A percentile compares a stretch with the other conserved stretches of the same genome.
These are phyloP conservation scores for Lethrus apterus DNA, from an alignment of 1,140 invertebrate genomes.

Conservation along the genomic window DNA sequence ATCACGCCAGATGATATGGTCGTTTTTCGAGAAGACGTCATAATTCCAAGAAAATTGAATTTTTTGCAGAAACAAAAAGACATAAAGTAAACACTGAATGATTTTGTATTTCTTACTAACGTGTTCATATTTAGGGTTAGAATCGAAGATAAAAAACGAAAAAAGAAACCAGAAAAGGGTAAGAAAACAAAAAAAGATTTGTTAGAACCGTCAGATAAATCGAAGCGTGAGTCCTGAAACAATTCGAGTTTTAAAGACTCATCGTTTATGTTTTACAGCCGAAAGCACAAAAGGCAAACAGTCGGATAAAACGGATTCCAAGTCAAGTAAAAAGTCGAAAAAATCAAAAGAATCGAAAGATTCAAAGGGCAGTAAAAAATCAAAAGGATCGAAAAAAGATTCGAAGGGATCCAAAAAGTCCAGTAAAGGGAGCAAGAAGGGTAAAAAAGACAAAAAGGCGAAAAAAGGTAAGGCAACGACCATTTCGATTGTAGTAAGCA, in stretches of 20 bases:
- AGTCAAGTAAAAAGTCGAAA: not conserved
- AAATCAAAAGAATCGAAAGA: not conserved
- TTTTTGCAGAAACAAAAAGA: not conserved
- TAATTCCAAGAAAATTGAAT: conserved; percentile 7
- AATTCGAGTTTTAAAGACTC: too few species aligned
- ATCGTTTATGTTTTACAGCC: too few species aligned
- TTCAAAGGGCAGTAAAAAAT: conserved; percentile 9
- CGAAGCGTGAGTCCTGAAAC: too few species aligned
- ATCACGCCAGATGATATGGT: not conserved
- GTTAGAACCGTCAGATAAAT: too few species aligned
- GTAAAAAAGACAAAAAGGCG: conserved; percentile 10
- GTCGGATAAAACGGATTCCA: not conserved
- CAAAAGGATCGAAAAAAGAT: conserved; percentile 7
- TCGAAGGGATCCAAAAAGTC: conserved; percentile 7
- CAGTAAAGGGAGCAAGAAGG: conserved; percentile 12
- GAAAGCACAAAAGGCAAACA: not conserved
- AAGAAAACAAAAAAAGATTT: too few species aligned
- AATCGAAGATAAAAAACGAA: too few species aligned
- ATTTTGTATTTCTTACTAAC: too few species aligned
- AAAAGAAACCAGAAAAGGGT: too few species aligned
- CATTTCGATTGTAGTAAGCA: too few species aligned
- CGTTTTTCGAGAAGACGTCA: not conserved
- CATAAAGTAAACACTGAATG: conserved; percentile 1
- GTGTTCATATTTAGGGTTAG: too few species aligned
- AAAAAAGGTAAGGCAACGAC: conserved; percentile 10